Base-by-base conservation (phyloP, 2,888 invertebrate species). In the Pyrochroa serraticornis region DNA sequence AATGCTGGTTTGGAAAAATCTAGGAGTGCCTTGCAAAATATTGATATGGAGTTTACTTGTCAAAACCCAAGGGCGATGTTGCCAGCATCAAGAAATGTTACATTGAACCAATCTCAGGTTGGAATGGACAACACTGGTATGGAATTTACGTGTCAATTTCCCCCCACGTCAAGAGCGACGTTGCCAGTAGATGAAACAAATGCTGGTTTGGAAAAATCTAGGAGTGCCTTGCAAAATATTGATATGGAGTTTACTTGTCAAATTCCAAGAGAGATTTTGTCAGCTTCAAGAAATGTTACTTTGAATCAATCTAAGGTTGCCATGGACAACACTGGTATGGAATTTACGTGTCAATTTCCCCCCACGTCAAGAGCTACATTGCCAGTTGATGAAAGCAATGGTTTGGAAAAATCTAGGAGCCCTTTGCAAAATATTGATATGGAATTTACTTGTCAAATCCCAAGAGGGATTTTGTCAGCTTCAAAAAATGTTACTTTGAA, bases 191-290 rank as follows among this genome's bases (percentile, higher is more conserved):
- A n/a, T 22, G 22, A 3, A 22, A n/a, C n/a, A n/a, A n/a, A n/a
- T n/a, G n/a, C n/a, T n/a, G n/a, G n/a, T 10, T 36, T 36, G 12
- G 12, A 36, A 5, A 9, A 3, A 3, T 30, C 8, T n/a, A 14
- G 8, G 9, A 30, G 12, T 9, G 10, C 32, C 7, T 13, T 12
- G 8, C 7, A 34, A 35, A 8, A 13, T 2, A 14, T 6, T 6
- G 33, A 55, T 35, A 55, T 58, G 58, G 56, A 58, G 33, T 55
- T 63, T 12, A 60, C 63, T 32, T 55, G 55, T 49, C 42, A 55
- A 12, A 7, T 36, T 3, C 42, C 43, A 41, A 33, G 10, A n/a
- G 8, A 1, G 39, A 10, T n/a, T 8, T 7, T 38, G 38, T 8
- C 13, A 12, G 10, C 7, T 38, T 7, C 22, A 22, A 22, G 3